Base-by-base conservation (phyloP, 2,797 vertebrate genomes). In the Pipistrellus nathusii region DNA sequence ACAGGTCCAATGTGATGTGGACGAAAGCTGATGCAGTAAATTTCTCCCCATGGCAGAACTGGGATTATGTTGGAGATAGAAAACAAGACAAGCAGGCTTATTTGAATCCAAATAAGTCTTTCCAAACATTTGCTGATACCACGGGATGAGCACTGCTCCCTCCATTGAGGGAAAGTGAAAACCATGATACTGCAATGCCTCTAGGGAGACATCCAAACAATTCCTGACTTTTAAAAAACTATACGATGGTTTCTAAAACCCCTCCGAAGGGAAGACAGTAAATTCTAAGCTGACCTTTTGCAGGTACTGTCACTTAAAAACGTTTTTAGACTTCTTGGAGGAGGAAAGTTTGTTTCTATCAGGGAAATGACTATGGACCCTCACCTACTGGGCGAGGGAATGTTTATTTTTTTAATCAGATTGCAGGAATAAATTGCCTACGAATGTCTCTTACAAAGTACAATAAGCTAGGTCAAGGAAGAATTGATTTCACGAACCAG, bases 351-450 rank as follows among this genome's bases (percentile, higher is more conserved):
- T 80, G 59, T 95, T 93, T 92, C 48, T 30, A 6, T 14, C 59
- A 87, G 30, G 20, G 71, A 91, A 95, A 90, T 25, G 41, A 30
- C 23, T 14, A 20, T 5, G 57, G 44, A 46, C 64, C 30, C 5
- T 85, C 73, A 75, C 57, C 72, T 90, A 90, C 62, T 48, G 4
- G 55, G n/a, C 72, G 72, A 48, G 15, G 51, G 15, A 85, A 95
- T 87, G 73, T 84, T 92, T 96, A 92, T n/a, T 82, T 94, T 94
- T 80, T 85, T 13, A 88, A 91, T 94, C 64, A 41, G 30, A 62
- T 86, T 87, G 89, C 72, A 95, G 76, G 85, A 92, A 73, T 75
- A 85, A 93, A 71, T 32, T 82, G 27, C 5, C 44, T 77, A 75
- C 53, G 92, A 38, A 85, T 10, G 7, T 59, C 44, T 91, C 69